Base-by-base conservation (phyloP, 2,888 invertebrate genomes). In the Papilio gigon region DNA sequence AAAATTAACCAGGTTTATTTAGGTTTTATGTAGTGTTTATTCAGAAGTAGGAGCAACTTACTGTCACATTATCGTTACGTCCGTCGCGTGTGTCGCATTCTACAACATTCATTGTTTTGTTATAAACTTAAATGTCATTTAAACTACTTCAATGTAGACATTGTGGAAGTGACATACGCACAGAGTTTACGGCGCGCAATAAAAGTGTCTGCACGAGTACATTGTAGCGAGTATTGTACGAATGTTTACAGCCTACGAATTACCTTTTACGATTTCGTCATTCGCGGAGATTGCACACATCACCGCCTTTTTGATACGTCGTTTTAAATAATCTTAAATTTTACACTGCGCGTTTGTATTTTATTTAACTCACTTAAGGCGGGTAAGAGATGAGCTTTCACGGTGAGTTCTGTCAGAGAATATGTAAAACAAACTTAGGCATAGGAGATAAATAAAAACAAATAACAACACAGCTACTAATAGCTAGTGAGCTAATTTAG, bases 151-250 rank as follows among this genome's bases (percentile, higher is more conserved):
- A 42, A 42, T 42, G 42, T 42, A 20, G 20, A 11, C 20, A 72
- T 77, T 77, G 37, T 17, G 33, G 17, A 17, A 9, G 14, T 17
- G 58, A 58, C 11, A 58, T 17, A 58, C 30, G 11, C 33, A 30
- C 33, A 4, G 3, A 5, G 33, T 58, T 81, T 80, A 80, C 74
- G 76, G 72, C 67, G 67, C 56, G 74, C 76, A 73, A 77, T 82
- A 81, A 82, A 81, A 77, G 72, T 70, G 74, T 74, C 77, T 74
- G 75, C 78, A 79, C 82, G 80, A 78, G 33, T 35, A 35, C n/a
- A 17, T 40, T 79, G 80, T 81, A 78, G 9, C n/a, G 17, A 27
- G 30, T n/a, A 42, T 37, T 40, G 27, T 76, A 77, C 76, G 78
- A 77, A 80, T 80, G 79, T 77, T 77, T 79, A 77, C 74, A 73